Evolutionary conservation across 2,797 vertebrate genomes (phyloP), one percentile per base, ranked within the genome.

Genomic region (Urophycis tenuis): DNA sequence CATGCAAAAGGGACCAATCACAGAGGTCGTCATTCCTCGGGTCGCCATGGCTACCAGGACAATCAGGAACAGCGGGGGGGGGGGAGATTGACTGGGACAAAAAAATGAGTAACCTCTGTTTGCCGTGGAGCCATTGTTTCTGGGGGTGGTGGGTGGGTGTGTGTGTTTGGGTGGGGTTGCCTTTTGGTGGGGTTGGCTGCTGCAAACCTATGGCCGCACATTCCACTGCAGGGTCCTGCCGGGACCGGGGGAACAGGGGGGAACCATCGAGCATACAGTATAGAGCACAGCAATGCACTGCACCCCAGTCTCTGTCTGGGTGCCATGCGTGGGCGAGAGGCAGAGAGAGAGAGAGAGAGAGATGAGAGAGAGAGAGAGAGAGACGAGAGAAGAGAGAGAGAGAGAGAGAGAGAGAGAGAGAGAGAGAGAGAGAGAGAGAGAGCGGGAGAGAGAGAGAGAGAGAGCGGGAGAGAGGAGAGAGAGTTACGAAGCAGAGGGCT

Each of bases 251-350:
- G 85, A 90, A 81, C 89, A 87, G 85, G 85, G 75, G 78, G 80
- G 81, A 82, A 84, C 77, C 84, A 82, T 79, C 76, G 85, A 89
- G 80, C 77, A 81, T 78, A 82, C 41, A 80, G 80, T 77, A 81
- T 78, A 83, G 41, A 80, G 76, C 80, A 76, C 85, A 88, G 87
- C 90, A 90, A 89, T 85, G 81, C 84, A 86, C 79, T 89, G 91
- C 91, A 92, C 91, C 88, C 91, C 91, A 89, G 90, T 89, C 87
- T 91, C 84, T 80, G 87, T 88, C 80, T 83, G 83, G 90, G 91
- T 90, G 92, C 91, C 92, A 93, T 94, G 92, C 92, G 89, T 89
- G 78, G 87, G 87, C 87, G 77, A 81, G 75, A 86, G 82, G 84
- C 17, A 53, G 17, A 53, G 19, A 53, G 19, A 53, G 5, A 53